phyloP scores from a whole-genome alignment of 53 echinoderm and acorn worm genomes.

The Antedon mediterranea region DNA sequence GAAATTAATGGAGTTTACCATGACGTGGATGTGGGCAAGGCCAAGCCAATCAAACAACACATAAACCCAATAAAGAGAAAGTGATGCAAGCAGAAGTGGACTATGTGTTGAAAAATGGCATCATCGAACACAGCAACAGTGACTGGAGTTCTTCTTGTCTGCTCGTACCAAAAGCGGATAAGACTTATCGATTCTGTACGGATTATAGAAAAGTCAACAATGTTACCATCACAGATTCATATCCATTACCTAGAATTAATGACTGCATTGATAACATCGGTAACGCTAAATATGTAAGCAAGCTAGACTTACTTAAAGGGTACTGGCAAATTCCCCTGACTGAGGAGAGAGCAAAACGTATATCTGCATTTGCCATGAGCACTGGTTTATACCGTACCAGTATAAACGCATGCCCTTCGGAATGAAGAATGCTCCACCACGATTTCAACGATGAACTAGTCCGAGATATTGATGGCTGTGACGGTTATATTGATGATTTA shows the following conservation, averaged over 20 bases:
- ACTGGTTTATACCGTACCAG: not conserved
- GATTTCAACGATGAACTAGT: slow-evolving; percentile 13
- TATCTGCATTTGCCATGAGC: not conserved
- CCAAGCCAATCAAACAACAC: not conserved
- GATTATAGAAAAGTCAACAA: not conserved
- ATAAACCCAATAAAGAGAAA: not conserved
- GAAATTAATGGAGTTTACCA: not conserved
- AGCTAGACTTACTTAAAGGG: not conserved
- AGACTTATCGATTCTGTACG: not conserved
- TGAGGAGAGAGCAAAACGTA: no score
- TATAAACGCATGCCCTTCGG: not conserved
- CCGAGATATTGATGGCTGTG: not conserved
- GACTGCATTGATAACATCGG: not conserved
- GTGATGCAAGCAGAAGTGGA: not conserved
- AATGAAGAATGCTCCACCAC: not conserved
- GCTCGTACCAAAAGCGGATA: not conserved
- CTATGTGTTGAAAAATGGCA: not conserved
- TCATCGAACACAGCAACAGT: not conserved
- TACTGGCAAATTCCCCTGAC: not conserved
- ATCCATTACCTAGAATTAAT: not conserved
- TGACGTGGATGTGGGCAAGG: not conserved
- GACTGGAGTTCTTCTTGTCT: not conserved
- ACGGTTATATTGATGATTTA: slow-evolving; percentile 34
- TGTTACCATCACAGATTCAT: not conserved
- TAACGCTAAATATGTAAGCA: not conserved